Evolutionary conservation across 2,797 vertebrate genomes (phyloP), one percentile per base, ranked within the genome.

Genomic region (Neosilurus hyrtlii): DNA sequence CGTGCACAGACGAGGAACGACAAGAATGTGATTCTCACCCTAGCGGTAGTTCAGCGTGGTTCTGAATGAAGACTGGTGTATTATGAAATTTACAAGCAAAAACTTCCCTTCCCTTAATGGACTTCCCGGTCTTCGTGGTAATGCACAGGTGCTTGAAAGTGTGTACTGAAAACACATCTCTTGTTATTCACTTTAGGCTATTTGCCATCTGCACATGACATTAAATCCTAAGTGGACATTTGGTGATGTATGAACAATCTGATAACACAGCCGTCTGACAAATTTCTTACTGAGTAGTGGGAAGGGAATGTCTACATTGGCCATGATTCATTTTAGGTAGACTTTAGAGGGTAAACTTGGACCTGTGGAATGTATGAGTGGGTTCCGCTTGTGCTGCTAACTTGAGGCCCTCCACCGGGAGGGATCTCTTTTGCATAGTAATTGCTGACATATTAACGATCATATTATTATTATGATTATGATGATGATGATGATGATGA

Each of bases 11-110:
- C 22, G 24, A 73, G 54, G 51, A 57, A 66, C 54, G 82, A 9
- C 76, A 79, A 62, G 77, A 74, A 80, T 79, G 57, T 24, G 75
- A 71, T 83, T 72, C 57, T 61, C 68, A 49, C 20, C 57, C 59
- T 68, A 80, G 82, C 76, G 24, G 24, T 49, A 12, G 14, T 80
- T 57, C 51, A 35, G 74, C 52, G 51, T 22, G 66, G 66, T 30
- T 51, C 54, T 79, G 67, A 52, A 83, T 70, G 62, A 37, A 37
- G 59, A 24, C 43, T 22, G 67, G 20, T 81, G 10, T 73, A 52
- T 26, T 63, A 76, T 59, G 8, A 49, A 37, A 80, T 66, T 43
- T 24, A 30, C 22, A 22, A 54, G 65, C 30, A 78, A 61, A 43
- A 62, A 24, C 22, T 14, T 56, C 20, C 10, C 15, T 56, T 26